Percentiles rank a stretch among this genome's conserved stretches.
phyloP scores from a whole-genome alignment of 2,797 vertebrate species.

The Sternarchorhynchus goeldii region DNA sequence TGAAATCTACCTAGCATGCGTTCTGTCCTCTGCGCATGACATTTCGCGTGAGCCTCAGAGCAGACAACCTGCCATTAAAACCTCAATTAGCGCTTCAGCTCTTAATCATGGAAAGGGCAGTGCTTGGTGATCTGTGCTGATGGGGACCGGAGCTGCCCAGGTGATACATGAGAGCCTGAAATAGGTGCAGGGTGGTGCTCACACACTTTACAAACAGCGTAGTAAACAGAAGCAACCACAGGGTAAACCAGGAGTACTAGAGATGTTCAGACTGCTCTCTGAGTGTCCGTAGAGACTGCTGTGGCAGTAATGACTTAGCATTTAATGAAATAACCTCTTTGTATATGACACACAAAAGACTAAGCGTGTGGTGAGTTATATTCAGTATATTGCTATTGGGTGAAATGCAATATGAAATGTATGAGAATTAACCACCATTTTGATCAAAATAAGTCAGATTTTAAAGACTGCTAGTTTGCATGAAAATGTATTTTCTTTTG shows the following conservation, averaged over 20 bases:
- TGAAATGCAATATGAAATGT: not conserved
- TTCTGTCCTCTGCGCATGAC: conserved; percentile 44
- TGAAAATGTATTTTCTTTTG: too few relatives aligned
- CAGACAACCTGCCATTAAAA: conserved; percentile 65
- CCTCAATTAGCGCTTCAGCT: conserved; percentile 58
- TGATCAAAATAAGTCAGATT: too few relatives aligned
- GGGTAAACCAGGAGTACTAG: conserved; percentile 3
- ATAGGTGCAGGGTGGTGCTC: conserved; percentile 25
- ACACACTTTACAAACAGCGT: conserved; percentile 16
- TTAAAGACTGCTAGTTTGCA: too few relatives aligned
- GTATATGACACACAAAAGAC: not conserved
- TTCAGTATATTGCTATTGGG: not conserved
- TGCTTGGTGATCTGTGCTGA: conserved; percentile 56
- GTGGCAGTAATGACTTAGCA: not conserved
- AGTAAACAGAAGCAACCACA: not conserved
- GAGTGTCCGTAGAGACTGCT: not conserved
- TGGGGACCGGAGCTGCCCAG: conserved; percentile 41
- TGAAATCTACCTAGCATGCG: conserved; percentile 1
- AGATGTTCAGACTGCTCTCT: not conserved
- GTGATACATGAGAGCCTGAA: conserved; percentile 37
- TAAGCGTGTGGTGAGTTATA: not conserved
- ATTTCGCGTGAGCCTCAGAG: conserved; percentile 54
- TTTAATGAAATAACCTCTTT: conserved; percentile 19
- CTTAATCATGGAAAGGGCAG: conserved; percentile 58
- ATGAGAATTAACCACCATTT: not conserved